Conservation (phyloP, 2,797 vertebrate genomes). For the Danio tinwini region DNA sequence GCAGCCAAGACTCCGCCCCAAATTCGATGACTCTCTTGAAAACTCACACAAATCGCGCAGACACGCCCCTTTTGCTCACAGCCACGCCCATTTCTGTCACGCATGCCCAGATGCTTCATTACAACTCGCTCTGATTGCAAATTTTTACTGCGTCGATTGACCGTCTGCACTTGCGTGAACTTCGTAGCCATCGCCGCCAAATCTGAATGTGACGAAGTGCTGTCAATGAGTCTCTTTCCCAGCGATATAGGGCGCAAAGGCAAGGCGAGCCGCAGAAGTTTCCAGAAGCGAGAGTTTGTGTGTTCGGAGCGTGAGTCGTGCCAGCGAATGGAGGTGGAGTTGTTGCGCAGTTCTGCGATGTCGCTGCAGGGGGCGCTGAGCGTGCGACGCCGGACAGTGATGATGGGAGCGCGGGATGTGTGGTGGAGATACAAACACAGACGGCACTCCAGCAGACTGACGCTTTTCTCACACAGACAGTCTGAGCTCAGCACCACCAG, state of each 20-base stretch:
- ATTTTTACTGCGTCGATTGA: slow-evolving; percentile 23
- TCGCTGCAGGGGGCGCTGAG: slow-evolving; percentile 78
- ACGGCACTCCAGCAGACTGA: slow-evolving; percentile 90
- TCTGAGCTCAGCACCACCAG: slow-evolving; percentile 87
- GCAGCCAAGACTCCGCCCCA: slow-evolving; percentile 50
- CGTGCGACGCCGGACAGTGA: slow-evolving; percentile 80
- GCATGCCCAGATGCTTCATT: background rate
- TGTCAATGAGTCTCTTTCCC: slow-evolving; percentile 84
- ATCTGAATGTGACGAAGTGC: slow-evolving; percentile 91
- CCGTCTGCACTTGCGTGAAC: slow-evolving; percentile 19
- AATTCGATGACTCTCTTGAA: slow-evolving; percentile 32
- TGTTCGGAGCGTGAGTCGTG: slow-evolving; percentile 81
- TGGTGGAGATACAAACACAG: slow-evolving; percentile 87
- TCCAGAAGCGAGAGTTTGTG: slow-evolving; percentile 86
- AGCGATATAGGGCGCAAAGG: slow-evolving; percentile 84
- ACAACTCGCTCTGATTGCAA: background rate
- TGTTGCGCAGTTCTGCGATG: slow-evolving; percentile 81
- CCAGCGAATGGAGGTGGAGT: slow-evolving; percentile 80
- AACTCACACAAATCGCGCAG: slow-evolving; percentile 55
- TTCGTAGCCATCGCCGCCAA: slow-evolving; percentile 77
- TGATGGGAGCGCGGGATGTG: slow-evolving; percentile 76
- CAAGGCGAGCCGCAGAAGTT: slow-evolving; percentile 83
- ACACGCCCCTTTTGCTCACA: slow-evolving; percentile 33
- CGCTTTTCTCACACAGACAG: slow-evolving; percentile 87
- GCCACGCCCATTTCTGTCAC: slow-evolving; percentile 7